These are phyloP conservation scores for Ceraclea dissimilis DNA, from an alignment of 2,888 invertebrate species.

Conservation along the genomic window DNA sequence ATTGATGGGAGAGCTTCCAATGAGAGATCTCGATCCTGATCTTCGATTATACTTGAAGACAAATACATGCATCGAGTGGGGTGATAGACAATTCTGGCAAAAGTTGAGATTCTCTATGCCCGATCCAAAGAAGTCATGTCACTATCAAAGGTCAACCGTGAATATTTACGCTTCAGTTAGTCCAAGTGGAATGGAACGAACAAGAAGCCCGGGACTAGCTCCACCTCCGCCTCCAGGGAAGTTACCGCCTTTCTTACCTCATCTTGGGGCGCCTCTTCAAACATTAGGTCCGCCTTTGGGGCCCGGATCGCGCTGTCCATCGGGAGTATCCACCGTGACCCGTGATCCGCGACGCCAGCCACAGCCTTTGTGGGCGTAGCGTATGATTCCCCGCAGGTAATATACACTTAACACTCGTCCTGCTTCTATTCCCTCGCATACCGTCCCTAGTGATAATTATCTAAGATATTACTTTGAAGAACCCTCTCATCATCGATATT, in stretches of 20 bases:
- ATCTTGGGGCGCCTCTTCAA: constrained; percentile 37
- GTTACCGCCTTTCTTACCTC: constrained; percentile 48
- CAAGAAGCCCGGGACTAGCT: constrained; percentile 54
- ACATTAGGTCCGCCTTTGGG: constrained; percentile 37
- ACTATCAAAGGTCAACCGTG: constrained; percentile 58
- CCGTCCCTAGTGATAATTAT: constrained; percentile 18
- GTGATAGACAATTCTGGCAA: constrained; percentile 95
- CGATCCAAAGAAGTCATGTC: constrained; percentile 58
- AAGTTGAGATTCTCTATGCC: constrained; percentile 89
- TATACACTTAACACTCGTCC: constrained; percentile 26
- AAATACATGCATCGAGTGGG: constrained; percentile 88
- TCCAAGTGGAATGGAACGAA: constrained; percentile 48
- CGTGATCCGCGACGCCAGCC: constrained; percentile 54
- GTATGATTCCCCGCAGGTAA: constrained; percentile 62
- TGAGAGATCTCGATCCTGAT: constrained; percentile 84
- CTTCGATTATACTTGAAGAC: constrained; percentile 83
- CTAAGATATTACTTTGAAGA: constrained; percentile 3
- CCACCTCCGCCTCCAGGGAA: constrained; percentile 53
- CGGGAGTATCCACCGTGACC: constrained; percentile 37
- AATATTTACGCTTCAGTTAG: constrained; percentile 65
- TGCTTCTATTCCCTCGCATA: constrained; percentile 23
- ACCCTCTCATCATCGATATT: constrained; percentile 6
- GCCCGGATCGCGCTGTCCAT: constrained; percentile 41
- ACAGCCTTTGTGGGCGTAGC: constrained; percentile 75
- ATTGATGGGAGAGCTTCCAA: constrained; percentile 81